Percentiles rank a stretch among this genome's conserved stretches.
Conservation (phyloP, 30 jellyfish, hydroid and myxozoan species). For the Aurelia coerulea region DNA sequence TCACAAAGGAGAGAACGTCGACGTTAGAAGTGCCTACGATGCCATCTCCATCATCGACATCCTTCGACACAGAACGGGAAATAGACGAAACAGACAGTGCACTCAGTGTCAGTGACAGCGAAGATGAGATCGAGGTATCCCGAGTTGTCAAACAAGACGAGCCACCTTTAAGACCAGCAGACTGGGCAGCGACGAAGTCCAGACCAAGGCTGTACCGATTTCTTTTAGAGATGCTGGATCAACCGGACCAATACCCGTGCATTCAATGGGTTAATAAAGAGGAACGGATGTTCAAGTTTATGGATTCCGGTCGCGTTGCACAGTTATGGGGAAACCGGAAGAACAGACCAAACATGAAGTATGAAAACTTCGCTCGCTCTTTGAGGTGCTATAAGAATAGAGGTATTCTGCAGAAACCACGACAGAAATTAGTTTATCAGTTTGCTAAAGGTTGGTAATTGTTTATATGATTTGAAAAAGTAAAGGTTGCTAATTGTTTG, state of each 20-base stretch:
- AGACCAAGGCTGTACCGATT: conserved; percentile 78
- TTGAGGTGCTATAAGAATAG: conserved; percentile 79
- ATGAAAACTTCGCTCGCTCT: conserved; percentile 93
- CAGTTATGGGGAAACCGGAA: conserved; percentile 89
- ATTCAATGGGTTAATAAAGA: conserved; percentile 83
- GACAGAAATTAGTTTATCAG: conserved; percentile 81
- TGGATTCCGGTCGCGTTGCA: conserved; percentile 80
- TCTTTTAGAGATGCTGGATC: conserved; percentile 64
- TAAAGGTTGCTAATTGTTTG: conserved; percentile 29
- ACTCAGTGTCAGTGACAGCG: conserved; percentile 46
- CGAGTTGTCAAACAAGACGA: neutral
- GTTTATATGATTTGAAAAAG: neutral
- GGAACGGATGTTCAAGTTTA: conserved; percentile 73
- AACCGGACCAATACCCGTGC: conserved; percentile 72
- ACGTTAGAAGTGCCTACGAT: too few relatives aligned
- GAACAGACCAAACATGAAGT: conserved; percentile 86
- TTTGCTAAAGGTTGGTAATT: conserved; percentile 70
- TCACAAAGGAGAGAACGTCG: too few relatives aligned
- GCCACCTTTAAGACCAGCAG: conserved; percentile 8
- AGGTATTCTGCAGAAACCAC: conserved; percentile 83
- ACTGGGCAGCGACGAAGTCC: conserved; percentile 8
- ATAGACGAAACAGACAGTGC: conserved; percentile 53
- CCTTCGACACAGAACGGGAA: too few relatives aligned
- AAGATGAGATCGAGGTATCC: conserved; percentile 25
- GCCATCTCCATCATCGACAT: too few relatives aligned